Evolutionary conservation across 1,140 invertebrate genomes (phyloP).

Genomic region (Drosophila parabipectinata): DNA sequence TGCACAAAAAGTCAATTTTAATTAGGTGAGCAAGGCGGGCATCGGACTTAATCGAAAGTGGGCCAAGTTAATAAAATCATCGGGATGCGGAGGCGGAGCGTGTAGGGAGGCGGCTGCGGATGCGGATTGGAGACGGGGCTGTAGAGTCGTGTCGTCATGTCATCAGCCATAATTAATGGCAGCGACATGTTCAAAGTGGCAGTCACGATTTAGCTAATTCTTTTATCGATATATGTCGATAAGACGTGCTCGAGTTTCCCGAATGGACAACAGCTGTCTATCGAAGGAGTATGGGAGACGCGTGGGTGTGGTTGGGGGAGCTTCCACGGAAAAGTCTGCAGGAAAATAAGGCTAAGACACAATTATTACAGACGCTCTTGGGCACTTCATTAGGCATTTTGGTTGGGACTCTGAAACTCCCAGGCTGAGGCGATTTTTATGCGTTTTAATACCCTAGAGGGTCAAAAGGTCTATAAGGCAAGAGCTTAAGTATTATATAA

Average conservation of each 20-base stretch:
- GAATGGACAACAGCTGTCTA: slow-evolving; percentile 46
- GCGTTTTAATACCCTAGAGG: slow-evolving; percentile 21
- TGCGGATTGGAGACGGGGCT: slow-evolving; percentile 9
- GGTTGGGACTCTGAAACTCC: slow-evolving; percentile 7
- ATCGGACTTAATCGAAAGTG: slow-evolving; percentile 63
- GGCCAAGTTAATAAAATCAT: slow-evolving; percentile 76
- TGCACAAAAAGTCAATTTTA: slow-evolving; percentile 80
- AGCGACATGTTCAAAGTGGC: slow-evolving; percentile 76
- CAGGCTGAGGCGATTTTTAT: slow-evolving; percentile 54
- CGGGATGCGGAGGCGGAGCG: slow-evolving; percentile 20
- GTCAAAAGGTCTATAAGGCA: background rate
- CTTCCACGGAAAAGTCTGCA: background rate
- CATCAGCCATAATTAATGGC: slow-evolving; percentile 81
- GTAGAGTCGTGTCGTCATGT: slow-evolving; percentile 59
- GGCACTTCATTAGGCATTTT: slow-evolving; percentile 53
- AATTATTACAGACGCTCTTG: slow-evolving; percentile 53
- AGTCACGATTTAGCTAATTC: slow-evolving; percentile 83
- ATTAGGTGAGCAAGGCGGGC: slow-evolving; percentile 61
- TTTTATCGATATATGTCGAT: slow-evolving; percentile 83
- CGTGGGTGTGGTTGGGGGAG: background rate
- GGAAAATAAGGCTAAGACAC: background rate
- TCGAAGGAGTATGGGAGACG: background rate
- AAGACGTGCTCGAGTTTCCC: slow-evolving; percentile 57
- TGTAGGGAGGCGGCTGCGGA: slow-evolving; percentile 15
- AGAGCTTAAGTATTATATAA: background rate